A percentile compares a stretch with the other conserved stretches of the same genome.
Conservation (phyloP, 2,888 invertebrate genomes). For the Hemistola chrysoprasaria region DNA sequence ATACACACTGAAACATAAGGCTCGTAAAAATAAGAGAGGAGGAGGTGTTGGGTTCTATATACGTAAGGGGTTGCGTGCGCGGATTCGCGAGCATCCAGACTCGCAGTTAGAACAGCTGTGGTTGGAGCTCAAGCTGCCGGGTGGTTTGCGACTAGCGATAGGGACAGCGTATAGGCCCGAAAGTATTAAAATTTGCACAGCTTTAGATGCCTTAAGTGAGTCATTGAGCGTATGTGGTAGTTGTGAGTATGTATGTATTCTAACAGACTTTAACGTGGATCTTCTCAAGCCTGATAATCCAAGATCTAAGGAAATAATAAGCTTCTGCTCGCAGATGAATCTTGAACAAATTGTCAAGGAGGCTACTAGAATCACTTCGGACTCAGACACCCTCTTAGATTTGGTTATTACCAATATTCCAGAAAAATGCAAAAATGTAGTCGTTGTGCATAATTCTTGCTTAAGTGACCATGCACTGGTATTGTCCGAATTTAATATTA, state of each 20-base stretch:
- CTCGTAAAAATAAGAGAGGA: background rate
- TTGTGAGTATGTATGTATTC: slow-evolving; percentile 15
- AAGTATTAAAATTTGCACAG: slow-evolving; percentile 4
- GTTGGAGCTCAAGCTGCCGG: slow-evolving; percentile 24
- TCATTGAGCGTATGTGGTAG: slow-evolving; percentile 12
- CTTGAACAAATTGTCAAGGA: background rate
- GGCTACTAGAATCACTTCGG: slow-evolving; percentile 18
- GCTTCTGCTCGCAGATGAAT: background rate
- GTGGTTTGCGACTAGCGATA: slow-evolving; percentile 22
- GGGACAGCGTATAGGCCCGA: slow-evolving; percentile 29
- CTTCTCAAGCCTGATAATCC: slow-evolving; percentile 1
- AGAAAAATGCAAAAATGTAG: background rate
- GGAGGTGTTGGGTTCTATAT: slow-evolving; percentile 10
- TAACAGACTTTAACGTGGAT: slow-evolving; percentile 21
- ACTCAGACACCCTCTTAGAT: slow-evolving; percentile 14
- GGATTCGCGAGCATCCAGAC: slow-evolving; percentile 15
- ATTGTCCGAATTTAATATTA: slow-evolving; percentile 2
- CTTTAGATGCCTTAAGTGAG: slow-evolving; percentile 24
- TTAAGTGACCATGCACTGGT: slow-evolving; percentile 3
- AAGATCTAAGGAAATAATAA: background rate
- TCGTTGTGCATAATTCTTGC: background rate
- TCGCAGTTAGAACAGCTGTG: slow-evolving; percentile 28
- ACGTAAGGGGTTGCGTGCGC: slow-evolving; percentile 10
- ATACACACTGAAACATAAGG: slow-evolving; percentile 5
- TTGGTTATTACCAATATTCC: slow-evolving; percentile 15